Evolutionary conservation across 1,140 invertebrate species (phyloP).

Genomic region (Atta texana): DNA sequence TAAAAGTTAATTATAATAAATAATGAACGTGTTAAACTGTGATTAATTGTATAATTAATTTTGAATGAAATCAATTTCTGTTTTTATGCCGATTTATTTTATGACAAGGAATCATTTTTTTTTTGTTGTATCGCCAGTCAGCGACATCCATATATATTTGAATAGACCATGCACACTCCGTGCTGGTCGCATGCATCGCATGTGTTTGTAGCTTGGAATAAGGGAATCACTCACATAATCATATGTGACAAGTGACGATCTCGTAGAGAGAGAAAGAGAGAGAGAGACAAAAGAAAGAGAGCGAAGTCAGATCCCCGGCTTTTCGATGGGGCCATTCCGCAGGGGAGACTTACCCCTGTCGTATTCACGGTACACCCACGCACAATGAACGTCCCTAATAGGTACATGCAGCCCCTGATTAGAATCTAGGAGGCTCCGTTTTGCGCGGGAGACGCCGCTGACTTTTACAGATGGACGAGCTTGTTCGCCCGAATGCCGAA

Average conservation of each 20-base stretch:
- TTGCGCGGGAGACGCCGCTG: conserved; percentile 66
- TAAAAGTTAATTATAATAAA: not conserved
- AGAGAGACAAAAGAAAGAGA: conserved; percentile 37
- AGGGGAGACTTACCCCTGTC: conserved; percentile 73
- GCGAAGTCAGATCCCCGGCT: conserved; percentile 68
- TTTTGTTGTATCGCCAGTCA: not conserved
- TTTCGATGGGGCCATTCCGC: conserved; percentile 71
- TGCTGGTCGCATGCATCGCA: not conserved
- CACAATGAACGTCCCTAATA: conserved; percentile 84
- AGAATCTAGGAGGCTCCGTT: conserved; percentile 78
- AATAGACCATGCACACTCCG: not conserved
- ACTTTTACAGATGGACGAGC: conserved; percentile 63
- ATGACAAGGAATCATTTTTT: not conserved
- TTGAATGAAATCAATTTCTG: not conserved
- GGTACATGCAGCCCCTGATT: conserved; percentile 85
- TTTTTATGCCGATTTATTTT: not conserved
- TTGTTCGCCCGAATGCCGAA: conserved; percentile 38
- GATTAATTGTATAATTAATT: not conserved
- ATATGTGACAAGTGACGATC: conserved; percentile 83
- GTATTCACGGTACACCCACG: conserved; percentile 82
- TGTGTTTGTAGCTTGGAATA: conserved; percentile 65
- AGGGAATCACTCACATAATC: conserved; percentile 79
- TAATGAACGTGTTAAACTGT: not conserved
- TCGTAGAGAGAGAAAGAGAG: conserved; percentile 64
- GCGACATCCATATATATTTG: conserved; percentile 14